Conservation (phyloP, 1,140 invertebrate genomes). For the Agrilus planipennis region DNA sequence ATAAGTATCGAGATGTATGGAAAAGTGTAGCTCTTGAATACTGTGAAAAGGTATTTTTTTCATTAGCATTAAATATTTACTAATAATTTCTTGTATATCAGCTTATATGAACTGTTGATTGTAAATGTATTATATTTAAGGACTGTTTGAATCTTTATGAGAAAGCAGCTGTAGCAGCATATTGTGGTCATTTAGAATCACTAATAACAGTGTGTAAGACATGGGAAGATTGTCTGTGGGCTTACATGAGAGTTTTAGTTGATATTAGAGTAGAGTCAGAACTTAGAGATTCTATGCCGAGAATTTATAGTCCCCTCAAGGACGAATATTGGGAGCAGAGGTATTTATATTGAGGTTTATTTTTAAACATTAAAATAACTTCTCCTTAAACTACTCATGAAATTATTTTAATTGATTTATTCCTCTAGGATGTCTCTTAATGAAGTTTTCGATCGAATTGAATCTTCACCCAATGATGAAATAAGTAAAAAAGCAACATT, state of each 20-base stretch:
- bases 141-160: conserved; percentile 22
- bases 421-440: conserved; percentile 49
- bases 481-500: conserved; percentile 42
- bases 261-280: conserved; percentile 72
- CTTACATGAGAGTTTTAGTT: conserved; percentile 68
- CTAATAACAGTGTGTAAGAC: conserved; percentile 59
- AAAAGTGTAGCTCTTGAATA: conserved; percentile 72
- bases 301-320: conserved; percentile 47
- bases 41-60: conserved; percentile 37
- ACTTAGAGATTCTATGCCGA: conserved; percentile 38
- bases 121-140: conserved; percentile 13
- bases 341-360: conserved; percentile 27
- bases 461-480: conserved; percentile 39
- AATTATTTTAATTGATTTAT: too few relatives aligned
- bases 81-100: too few relatives aligned
- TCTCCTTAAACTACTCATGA: too few relatives aligned
- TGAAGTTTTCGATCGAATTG: conserved; percentile 55
- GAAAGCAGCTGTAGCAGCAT: conserved; percentile 28
- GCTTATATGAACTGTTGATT: too few relatives aligned
- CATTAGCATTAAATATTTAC: too few relatives aligned
- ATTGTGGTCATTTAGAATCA: conserved; percentile 73
- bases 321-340: conserved; percentile 69
- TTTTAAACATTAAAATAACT: too few relatives aligned
- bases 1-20: conserved; percentile 82
- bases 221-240: conserved; percentile 89